Percentiles rank a stretch among this genome's conserved stretches.
Conservation (phyloP, 2,113 vertebrate species). For the Paradisaea rubra region DNA sequence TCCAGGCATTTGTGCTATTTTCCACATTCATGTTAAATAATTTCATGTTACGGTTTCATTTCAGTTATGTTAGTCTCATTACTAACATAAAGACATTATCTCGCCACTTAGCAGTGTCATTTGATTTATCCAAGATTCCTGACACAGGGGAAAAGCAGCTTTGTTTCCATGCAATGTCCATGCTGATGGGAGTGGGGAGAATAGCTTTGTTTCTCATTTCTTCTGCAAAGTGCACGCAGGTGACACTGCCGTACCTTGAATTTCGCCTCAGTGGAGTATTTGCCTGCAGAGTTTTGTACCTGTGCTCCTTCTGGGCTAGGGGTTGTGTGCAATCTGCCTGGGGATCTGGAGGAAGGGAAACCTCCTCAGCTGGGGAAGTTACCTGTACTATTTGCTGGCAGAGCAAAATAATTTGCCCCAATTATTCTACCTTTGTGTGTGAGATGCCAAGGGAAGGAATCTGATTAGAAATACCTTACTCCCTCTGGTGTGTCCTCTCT, state of each 20-base stretch:
- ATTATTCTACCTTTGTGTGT: not conserved
- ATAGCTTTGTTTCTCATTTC: not conserved
- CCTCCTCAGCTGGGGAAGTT: not conserved
- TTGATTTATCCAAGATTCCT: not conserved
- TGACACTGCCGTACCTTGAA: not conserved
- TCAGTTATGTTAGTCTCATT: not conserved
- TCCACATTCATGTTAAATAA: not conserved
- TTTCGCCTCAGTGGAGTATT: not conserved
- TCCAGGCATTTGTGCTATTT: not conserved
- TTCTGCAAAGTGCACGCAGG: not conserved
- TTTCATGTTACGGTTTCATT: not conserved
- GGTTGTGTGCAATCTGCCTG: not conserved
- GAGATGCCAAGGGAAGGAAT: not conserved
- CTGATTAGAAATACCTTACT: not conserved
- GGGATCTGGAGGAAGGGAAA: not conserved
- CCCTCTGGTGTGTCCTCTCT: not conserved
- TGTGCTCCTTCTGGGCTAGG: fast-evolving
- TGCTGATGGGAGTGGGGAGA: not conserved
- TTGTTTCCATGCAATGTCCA: not conserved
- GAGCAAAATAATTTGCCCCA: not conserved
- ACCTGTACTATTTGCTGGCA: not conserved
- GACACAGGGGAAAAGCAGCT: not conserved
- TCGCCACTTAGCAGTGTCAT: not conserved
- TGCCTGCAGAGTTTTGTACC: not conserved
- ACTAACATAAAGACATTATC: not conserved